Base-by-base conservation (phyloP, 2,113 vertebrate genomes). In the Tenebrosternarchus preto region DNA sequence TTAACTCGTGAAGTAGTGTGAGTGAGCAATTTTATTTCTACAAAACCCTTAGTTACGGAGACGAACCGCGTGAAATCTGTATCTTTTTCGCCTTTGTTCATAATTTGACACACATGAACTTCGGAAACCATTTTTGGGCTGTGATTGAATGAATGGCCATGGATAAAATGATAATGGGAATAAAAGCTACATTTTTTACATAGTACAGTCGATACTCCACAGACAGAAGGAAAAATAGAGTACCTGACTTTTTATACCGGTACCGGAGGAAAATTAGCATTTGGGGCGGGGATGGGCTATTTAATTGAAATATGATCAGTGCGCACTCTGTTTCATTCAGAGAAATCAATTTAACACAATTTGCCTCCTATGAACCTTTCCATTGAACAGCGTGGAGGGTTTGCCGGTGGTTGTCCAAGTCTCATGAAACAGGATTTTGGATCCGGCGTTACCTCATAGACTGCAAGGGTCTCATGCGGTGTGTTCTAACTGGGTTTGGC, bases 361-460 rank as follows among this genome's bases (percentile, higher is more conserved):
- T 71, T 64, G 69, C 69, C 29, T 75, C 57, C 72, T 79, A 57
- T 77, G 69, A 33, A 56, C 36, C 61, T 66, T 72, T 36, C 39
- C 61, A 56, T 84, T 78, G 29, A 75, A 64, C 39, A 66, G 57
- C 57, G 46, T 73, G 2, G 12, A 60, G 5, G 15, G 59, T 61
- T 77, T 83, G 84, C 73, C 69, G 43, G 76, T 60, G 76, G 75
- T 68, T 67, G 71, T 63, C 71, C 60, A 43, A 39, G 22, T 61
- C 76, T 73, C 73, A 70, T 76, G 78, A 73, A 82, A 76, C 57
- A 69, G 80, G 56, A 73, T 87, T 85, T n/a, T 83, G 81, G 78
- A 81, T 83, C 59, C 85, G 71, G 76, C 84, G 88, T 89, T 89
- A 84, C 88, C 88, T 88, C 87, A 84, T 83, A 85, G 86, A 81